phyloP scores from a whole-genome alignment of 2,113 vertebrate species.

The Entelurus aequoreus region DNA sequence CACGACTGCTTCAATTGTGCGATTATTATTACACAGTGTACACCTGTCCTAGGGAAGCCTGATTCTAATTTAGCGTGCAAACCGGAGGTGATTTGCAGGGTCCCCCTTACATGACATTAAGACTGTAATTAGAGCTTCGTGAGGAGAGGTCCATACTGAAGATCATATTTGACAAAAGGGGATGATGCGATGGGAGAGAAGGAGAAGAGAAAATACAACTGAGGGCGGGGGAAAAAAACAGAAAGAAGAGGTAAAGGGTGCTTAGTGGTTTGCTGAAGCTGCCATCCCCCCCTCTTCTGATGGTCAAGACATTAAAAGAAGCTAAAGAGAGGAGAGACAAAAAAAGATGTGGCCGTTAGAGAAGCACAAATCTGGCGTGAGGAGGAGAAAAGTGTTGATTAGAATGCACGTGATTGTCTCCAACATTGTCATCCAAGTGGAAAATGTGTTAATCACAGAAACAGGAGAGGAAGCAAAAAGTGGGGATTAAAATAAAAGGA shows the following conservation, averaged over 20 bases:
- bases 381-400: not conserved
- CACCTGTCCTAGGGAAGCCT: slow-evolving; percentile 11
- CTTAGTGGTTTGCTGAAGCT: slow-evolving; percentile 85
- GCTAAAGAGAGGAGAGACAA: slow-evolving; percentile 76
- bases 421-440: not conserved
- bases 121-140: slow-evolving; percentile 43
- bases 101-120: slow-evolving; percentile 53
- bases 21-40: slow-evolving; percentile 8
- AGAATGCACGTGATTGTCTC: not conserved
- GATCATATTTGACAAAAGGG: slow-evolving; percentile 59
- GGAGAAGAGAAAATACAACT: slow-evolving; percentile 33
- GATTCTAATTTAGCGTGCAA: not conserved
- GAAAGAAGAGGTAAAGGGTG: slow-evolving; percentile 68
- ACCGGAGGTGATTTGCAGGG: not conserved
- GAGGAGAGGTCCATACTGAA: slow-evolving; percentile 67
- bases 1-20: slow-evolving; percentile 18
- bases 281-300: slow-evolving; percentile 89
- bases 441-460: not conserved
- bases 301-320: slow-evolving; percentile 97
- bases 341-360: slow-evolving; percentile 69
- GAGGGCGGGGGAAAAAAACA: slow-evolving; percentile 35
- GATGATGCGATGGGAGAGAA: slow-evolving; percentile 48
- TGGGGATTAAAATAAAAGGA: slow-evolving; percentile 62
- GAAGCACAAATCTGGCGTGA: not conserved
- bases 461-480: slow-evolving; percentile 9